Evolutionary conservation across 2,888 invertebrate species (phyloP).

Genomic region (Agonopterix alstromeriana): DNA sequence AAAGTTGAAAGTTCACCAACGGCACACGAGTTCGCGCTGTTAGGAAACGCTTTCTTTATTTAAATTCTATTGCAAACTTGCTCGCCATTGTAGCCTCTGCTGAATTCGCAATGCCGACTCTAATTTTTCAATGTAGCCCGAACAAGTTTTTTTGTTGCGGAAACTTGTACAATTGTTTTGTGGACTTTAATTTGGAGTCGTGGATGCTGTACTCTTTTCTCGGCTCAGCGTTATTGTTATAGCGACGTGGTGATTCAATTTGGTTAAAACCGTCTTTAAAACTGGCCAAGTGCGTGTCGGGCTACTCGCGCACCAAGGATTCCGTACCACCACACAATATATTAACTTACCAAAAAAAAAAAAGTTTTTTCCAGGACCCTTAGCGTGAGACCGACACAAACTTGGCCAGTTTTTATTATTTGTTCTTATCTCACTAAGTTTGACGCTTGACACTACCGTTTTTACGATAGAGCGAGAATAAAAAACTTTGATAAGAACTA

Average conservation of each 20-base stretch:
- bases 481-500: too few species aligned
- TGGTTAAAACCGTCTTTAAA: constrained; percentile 39
- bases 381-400: too few species aligned
- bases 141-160: constrained; percentile 29
- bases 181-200: constrained; percentile 38
- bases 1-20: constrained; percentile 75
- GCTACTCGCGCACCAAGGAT: too few species aligned
- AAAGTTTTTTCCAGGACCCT: too few species aligned
- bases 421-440: too few species aligned
- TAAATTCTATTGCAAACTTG: constrained; percentile 76
- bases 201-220: constrained; percentile 36
- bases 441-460: too few species aligned
- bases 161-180: constrained; percentile 44
- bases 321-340: too few species aligned
- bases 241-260: constrained; percentile 47
- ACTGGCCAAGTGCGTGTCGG: neutral
- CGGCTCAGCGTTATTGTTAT: constrained; percentile 42
- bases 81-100: constrained; percentile 63
- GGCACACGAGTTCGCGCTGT: constrained; percentile 62
- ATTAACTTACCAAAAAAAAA: too few species aligned
- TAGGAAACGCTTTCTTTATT: constrained; percentile 70
- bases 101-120: constrained; percentile 55
- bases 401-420: too few species aligned
- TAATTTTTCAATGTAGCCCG: constrained; percentile 56
- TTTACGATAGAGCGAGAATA: too few species aligned